A percentile compares a stretch with the other conserved stretches of the same genome.
Evolutionary conservation across 2,113 vertebrate genomes (phyloP).

Genomic region (Takifugu bimaculatus): DNA sequence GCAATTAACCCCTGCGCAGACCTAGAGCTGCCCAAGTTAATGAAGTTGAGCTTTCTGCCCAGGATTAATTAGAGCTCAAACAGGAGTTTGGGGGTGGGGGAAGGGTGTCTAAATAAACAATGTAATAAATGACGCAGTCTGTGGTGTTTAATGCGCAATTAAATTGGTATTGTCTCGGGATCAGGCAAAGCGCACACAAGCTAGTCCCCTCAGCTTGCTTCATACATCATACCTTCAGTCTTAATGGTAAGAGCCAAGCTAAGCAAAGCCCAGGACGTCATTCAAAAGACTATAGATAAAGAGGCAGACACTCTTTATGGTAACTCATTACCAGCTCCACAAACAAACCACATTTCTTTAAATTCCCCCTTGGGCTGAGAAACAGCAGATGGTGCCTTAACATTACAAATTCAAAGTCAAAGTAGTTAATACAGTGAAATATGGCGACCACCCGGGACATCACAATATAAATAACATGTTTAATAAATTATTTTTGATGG

Average conservation of each 20-base stretch:
- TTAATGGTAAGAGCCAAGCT: slow-evolving; percentile 77
- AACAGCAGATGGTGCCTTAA: slow-evolving; percentile 4
- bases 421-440: not conserved
- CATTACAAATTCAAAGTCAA: slow-evolving; percentile 14
- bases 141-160: slow-evolving; percentile 87
- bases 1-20: slow-evolving; percentile 83
- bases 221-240: slow-evolving; percentile 81
- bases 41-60: slow-evolving; percentile 76
- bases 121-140: slow-evolving; percentile 84
- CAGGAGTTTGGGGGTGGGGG: slow-evolving; percentile 64
- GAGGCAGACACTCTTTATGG: slow-evolving; percentile 44
- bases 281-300: slow-evolving; percentile 63
- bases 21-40: slow-evolving; percentile 80
- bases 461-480: not conserved
- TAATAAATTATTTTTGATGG: no score
- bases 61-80: slow-evolving; percentile 85
- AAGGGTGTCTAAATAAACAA: slow-evolving; percentile 78
- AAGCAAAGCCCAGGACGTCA: slow-evolving; percentile 51
- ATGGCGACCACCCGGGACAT: not conserved
- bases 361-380: slow-evolving; percentile 11
- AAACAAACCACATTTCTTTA: slow-evolving; percentile 39
- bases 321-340: slow-evolving; percentile 39
- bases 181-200: slow-evolving; percentile 80
- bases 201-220: slow-evolving; percentile 73
- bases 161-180: slow-evolving; percentile 81